These are phyloP conservation scores for Chaitophorus viminalis DNA, from an alignment of 2,888 invertebrate genomes.

Conservation along the genomic window DNA sequence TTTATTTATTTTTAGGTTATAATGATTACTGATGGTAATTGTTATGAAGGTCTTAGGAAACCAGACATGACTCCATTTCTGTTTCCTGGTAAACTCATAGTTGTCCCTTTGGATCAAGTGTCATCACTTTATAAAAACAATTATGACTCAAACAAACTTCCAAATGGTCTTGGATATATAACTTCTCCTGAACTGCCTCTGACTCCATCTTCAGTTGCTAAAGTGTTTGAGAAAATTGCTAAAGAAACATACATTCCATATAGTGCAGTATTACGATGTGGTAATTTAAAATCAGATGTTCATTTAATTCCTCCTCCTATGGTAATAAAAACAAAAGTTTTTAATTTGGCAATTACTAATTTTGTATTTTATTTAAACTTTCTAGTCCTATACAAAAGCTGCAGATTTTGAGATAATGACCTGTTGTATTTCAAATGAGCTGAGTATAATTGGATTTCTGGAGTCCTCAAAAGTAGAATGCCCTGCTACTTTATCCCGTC, in stretches of 20 bases:
- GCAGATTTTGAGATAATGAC: slow-evolving; percentile 75
- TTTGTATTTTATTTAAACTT: neutral
- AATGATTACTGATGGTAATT: slow-evolving; percentile 77
- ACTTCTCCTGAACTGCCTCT: slow-evolving; percentile 72
- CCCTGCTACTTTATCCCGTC: slow-evolving; percentile 89
- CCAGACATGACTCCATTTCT: slow-evolving; percentile 76
- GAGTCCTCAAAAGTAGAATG: slow-evolving; percentile 89
- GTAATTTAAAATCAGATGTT: slow-evolving; percentile 78
- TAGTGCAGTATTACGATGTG: slow-evolving; percentile 78
- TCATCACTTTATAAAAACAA: slow-evolving; percentile 51
- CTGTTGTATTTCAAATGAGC: slow-evolving; percentile 75
- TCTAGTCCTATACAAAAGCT: slow-evolving; percentile 71
- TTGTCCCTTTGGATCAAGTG: slow-evolving; percentile 67
- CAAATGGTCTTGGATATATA: slow-evolving; percentile 75
- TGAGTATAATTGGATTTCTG: slow-evolving; percentile 89
- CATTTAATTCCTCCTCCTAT: slow-evolving; percentile 80
- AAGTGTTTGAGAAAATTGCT: slow-evolving; percentile 75
- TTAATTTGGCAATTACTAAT: neutral
- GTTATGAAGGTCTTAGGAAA: slow-evolving; percentile 66
- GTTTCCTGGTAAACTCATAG: slow-evolving; percentile 79
- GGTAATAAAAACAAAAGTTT: slow-evolving; percentile 67
- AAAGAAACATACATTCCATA: slow-evolving; percentile 80
- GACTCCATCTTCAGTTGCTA: slow-evolving; percentile 66
- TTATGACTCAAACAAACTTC: slow-evolving; percentile 67
- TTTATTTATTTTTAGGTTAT: slow-evolving; percentile 70